Evolutionary conservation across 1,140 invertebrate genomes (phyloP), one percentile per base, ranked within the genome.

Genomic region (Maniola jurtina): DNA sequence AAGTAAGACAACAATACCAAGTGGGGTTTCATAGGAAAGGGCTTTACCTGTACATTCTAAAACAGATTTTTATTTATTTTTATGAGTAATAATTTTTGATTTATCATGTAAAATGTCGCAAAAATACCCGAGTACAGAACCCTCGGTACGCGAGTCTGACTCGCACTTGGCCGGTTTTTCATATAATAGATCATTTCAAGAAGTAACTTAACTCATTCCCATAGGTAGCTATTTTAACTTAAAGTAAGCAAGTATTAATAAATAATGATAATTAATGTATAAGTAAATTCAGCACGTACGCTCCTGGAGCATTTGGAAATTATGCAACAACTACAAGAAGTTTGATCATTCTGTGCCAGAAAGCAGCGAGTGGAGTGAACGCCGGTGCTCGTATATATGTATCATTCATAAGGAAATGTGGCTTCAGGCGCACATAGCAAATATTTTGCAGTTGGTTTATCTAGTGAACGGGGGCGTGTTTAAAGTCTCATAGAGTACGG

Each of bases 381-480:
- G 68, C 58, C 73, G 81, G 6, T 11, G 10, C 48, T 52, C 7
- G 79, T 81, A 87, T 89, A 83, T 89, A 87, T 89, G 84, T 89
- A 86, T 89, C 84, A 89, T 89, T 88, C 84, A 88, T 89, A 88
- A 84, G 84, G 78, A 86, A 85, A 85, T 86, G 77, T 79, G 80
- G 80, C 75, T 80, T 70, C 72, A 62, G 70, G 77, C 85, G 79
- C 79, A 81, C 77, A 81, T 79, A 80, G 80, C 80, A 79, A 84
- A 90, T 89, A 89, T 89, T 87, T 90, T 82, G 88, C 84, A 86
- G 78, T 81, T 80, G 83, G 85, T 89, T 89, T 89, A 90, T 89
- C 84, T 55, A 55, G 83, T 88, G 82, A 84, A 81, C 75, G 79
- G 77, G 80, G 72, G 75, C 85, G 85, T 84, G 81, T 83, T 86